A percentile compares a stretch with the other conserved stretches of the same genome.
Evolutionary conservation across 1,140 invertebrate species (phyloP).

Genomic region (Plodia interpunctella): DNA sequence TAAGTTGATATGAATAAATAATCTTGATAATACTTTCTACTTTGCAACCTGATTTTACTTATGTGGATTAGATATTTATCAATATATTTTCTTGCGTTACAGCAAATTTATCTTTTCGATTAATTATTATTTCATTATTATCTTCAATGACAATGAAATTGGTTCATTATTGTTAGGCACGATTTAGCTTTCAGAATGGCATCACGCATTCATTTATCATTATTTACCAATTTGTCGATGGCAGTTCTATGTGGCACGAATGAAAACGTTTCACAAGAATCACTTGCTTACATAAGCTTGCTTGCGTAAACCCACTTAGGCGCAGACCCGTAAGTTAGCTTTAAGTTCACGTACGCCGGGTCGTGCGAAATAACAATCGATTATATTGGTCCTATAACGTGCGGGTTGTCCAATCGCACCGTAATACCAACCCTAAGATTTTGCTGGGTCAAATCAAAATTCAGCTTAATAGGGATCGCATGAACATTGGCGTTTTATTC

Average conservation of each 20-base stretch:
- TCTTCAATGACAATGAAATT: not conserved
- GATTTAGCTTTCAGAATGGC: constrained; percentile 19
- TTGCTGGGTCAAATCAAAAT: not conserved
- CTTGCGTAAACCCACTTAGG: constrained; percentile 64
- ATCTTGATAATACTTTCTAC: constrained; percentile 29
- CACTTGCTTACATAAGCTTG: constrained; percentile 63
- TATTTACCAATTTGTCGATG: constrained; percentile 38
- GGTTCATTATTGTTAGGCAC: not conserved
- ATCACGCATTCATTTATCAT: constrained; percentile 30
- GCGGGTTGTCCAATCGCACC: constrained; percentile 11
- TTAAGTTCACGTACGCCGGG: constrained; percentile 50
- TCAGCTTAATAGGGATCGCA: too few species aligned
- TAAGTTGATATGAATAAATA: constrained; percentile 34
- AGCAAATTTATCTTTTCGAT: not conserved
- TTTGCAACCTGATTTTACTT: not conserved
- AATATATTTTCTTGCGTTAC: not conserved
- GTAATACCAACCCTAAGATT: not conserved
- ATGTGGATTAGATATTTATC: not conserved
- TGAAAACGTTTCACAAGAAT: constrained; percentile 63
- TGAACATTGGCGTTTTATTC: too few species aligned
- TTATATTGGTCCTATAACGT: constrained; percentile 28
- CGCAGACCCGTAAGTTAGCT: constrained; percentile 49
- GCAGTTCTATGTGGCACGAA: constrained; percentile 32
- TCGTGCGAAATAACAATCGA: constrained; percentile 44
- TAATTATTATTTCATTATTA: not conserved